Evolutionary conservation across 2,113 vertebrate genomes (phyloP).

Genomic region (Spheniscus mendiculus): DNA sequence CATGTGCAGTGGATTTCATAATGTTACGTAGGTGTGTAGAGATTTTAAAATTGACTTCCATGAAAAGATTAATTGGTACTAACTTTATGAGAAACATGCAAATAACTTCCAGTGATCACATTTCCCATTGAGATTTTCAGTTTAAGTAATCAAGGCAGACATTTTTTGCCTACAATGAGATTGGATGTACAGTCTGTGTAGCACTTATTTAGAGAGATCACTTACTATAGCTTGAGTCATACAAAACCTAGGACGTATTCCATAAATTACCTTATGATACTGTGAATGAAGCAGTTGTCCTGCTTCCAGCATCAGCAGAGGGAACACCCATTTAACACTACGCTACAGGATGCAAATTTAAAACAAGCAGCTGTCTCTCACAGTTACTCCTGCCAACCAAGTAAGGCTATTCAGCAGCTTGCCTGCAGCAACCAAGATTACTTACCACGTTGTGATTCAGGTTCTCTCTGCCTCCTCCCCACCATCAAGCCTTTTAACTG

Average conservation of each 20-base stretch:
- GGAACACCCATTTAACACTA: background rate
- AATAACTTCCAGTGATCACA: background rate
- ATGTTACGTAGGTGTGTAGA: background rate
- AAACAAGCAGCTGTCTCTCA: background rate
- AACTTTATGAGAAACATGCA: background rate
- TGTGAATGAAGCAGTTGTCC: slow-evolving; percentile 17
- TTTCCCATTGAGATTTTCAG: background rate
- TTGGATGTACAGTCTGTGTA: background rate
- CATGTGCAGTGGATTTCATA: background rate
- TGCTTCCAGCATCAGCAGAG: background rate
- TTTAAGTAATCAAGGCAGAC: background rate
- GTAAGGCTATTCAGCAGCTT: background rate
- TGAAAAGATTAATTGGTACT: background rate
- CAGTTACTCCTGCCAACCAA: background rate
- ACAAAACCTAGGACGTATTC: background rate
- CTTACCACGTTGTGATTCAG: background rate
- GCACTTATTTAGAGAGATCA: background rate
- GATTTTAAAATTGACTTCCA: background rate
- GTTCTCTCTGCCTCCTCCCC: background rate
- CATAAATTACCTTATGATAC: background rate
- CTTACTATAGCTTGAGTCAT: background rate
- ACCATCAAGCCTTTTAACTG: background rate
- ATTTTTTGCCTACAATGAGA: background rate
- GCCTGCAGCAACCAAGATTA: background rate
- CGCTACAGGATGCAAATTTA: background rate